A percentile compares a stretch with the other conserved stretches of the same genome.
phyloP scores from a whole-genome alignment of 2,797 vertebrate species.

The Characodon lateralis region DNA sequence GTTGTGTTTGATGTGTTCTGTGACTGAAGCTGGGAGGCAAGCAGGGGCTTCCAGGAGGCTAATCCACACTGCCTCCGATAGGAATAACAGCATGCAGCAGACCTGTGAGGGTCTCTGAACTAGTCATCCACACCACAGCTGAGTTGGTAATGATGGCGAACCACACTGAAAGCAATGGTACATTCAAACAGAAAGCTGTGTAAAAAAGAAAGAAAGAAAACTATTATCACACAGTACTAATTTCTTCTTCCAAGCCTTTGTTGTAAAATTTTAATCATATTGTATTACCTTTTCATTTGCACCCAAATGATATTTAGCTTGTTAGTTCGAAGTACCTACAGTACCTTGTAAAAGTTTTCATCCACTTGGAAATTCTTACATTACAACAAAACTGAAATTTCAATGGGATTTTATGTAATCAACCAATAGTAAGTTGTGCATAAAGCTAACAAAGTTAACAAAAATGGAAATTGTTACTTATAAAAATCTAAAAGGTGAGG shows the following conservation, averaged over 20 bases:
- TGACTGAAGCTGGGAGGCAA: slow-evolving; percentile 50
- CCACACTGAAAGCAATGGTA: slow-evolving; percentile 16
- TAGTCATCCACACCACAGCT: slow-evolving; percentile 38
- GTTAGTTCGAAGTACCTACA: not conserved
- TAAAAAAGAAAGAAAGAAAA: not conserved
- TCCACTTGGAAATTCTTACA: not conserved
- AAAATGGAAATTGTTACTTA: not conserved
- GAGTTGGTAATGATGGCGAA: slow-evolving; percentile 43
- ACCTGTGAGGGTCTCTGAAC: slow-evolving; percentile 28
- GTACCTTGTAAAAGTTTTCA: not conserved
- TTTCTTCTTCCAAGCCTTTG: slow-evolving; percentile 5
- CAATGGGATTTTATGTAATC: not conserved
- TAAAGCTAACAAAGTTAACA: not conserved
- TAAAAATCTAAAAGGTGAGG: not conserved
- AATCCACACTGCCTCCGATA: slow-evolving; percentile 75
- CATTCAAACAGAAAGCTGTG: slow-evolving; percentile 6
- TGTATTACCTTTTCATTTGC: slow-evolving; percentile 19
- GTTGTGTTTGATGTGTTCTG: slow-evolving; percentile 61
- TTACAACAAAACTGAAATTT: not conserved
- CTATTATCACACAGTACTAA: not conserved
- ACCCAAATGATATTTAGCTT: slow-evolving; percentile 18
- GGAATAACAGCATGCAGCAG: slow-evolving; percentile 55
- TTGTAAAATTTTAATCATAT: slow-evolving; percentile 17
- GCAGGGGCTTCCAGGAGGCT: slow-evolving; percentile 47
- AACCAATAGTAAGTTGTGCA: not conserved